Evolutionary conservation across 2,113 vertebrate species (phyloP), one percentile per base, ranked within the genome.

Genomic region (Clinocottus analis): DNA sequence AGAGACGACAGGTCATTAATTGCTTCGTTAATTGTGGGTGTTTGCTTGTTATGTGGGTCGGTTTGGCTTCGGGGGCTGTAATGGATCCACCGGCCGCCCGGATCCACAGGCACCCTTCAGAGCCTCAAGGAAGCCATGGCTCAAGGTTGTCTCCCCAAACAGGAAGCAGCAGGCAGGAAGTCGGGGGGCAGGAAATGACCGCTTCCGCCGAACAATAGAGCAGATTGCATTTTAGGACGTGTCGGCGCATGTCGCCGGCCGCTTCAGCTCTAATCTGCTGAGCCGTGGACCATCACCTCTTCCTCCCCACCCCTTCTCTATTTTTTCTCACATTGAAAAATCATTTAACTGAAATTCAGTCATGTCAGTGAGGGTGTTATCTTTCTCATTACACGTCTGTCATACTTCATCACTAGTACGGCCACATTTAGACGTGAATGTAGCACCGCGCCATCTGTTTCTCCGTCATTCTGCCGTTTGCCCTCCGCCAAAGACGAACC

Each of bases 91-190:
- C 89, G 83, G 84, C 83, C 87, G 90, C 66, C 81, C 11, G 4
- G 27, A 11, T 62, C 41, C 66, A 19, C 68, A 47, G 55, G 35
- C 83, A 51, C 82, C 84, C 60, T 73, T 81, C 68, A 74, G 63
- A 85, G 85, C 64, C 41, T 41, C 86, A 92, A n/a, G 93, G 93
- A 95, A 94, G 82, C 76, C 5, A 25, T 75, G 5, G 69, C 92
- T 88, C 91, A 90, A 87, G 84, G 91, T 89, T 91, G 85, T 85
- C 88, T 84, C 76, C 49, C 62, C 82, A 94, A 95, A 94, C 94
- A 94, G 94, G 94, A 95, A 94, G 82, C 87, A 91, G 91, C 78
- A 89, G 92, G 80, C 92, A 93, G 93, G 93, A 94, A 88, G 85
- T 90, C 29, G 29, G 83, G n/a, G 47, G 84, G 27, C 86, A 90